phyloP scores from a whole-genome alignment of 2,113 vertebrate genomes.

The Xiphophorus couchianus region DNA sequence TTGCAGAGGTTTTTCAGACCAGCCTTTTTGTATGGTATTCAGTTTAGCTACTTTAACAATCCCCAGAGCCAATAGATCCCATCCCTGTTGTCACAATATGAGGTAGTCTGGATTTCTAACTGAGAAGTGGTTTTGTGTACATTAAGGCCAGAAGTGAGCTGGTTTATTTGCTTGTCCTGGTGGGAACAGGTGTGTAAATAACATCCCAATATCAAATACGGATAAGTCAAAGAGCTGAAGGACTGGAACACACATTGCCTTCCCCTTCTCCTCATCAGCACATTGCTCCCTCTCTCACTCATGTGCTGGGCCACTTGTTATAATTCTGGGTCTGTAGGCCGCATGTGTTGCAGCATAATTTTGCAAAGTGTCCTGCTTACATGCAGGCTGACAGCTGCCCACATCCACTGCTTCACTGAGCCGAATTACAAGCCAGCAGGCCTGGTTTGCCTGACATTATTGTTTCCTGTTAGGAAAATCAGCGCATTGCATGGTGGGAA shows the following conservation, averaged over 20 bases:
- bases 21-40: no score
- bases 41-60: background rate
- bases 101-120: background rate
- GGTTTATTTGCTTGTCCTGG: conserved; percentile 20
- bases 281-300: conserved; percentile 19
- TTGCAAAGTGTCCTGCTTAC: conserved; percentile 62
- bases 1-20: conserved; percentile 1
- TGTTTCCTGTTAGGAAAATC: conserved; percentile 55
- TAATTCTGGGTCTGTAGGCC: conserved; percentile 66
- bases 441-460: conserved; percentile 28
- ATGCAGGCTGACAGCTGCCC: conserved; percentile 59
- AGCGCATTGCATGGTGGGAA: conserved; percentile 12
- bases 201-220: conserved; percentile 62
- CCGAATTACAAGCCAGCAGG: conserved; percentile 53
- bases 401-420: conserved; percentile 63
- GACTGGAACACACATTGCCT: conserved; percentile 39
- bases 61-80: no score
- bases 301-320: conserved; percentile 55
- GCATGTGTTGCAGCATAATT: conserved; percentile 57
- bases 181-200: conserved; percentile 78
- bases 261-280: conserved; percentile 26
- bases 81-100: background rate
- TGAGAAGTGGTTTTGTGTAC: background rate
- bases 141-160: conserved; percentile 4
- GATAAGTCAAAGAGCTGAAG: conserved; percentile 61